Evolutionary conservation across 2,113 vertebrate species (phyloP).

Genomic region (Laticauda laticaudata): DNA sequence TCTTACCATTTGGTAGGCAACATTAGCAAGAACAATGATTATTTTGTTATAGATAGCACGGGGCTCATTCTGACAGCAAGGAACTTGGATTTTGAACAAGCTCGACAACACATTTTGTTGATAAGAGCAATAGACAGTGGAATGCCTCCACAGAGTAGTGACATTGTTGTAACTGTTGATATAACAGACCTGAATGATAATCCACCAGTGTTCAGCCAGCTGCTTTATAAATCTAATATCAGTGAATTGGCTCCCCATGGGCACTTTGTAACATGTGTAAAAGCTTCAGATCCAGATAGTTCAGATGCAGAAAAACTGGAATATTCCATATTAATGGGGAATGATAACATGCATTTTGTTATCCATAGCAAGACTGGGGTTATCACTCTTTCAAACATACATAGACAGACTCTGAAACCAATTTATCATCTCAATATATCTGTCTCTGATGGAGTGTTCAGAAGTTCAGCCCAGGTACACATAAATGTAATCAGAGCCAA

Average conservation of each 20-base stretch:
- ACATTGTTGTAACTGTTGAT: conserved; percentile 77
- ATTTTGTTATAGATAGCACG: conserved; percentile 85
- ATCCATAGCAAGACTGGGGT: conserved; percentile 83
- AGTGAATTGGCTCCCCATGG: conserved; percentile 85
- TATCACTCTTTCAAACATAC: conserved; percentile 83
- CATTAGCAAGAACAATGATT: conserved; percentile 74
- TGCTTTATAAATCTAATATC: conserved; percentile 81
- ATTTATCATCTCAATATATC: conserved; percentile 84
- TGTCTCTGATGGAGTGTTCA: conserved; percentile 93
- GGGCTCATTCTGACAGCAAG: conserved; percentile 82
- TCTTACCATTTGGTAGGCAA: conserved; percentile 88
- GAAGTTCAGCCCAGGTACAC: conserved; percentile 82
- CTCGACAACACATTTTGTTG: conserved; percentile 76
- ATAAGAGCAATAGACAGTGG: conserved; percentile 86
- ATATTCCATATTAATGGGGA: conserved; percentile 89
- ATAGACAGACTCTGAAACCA: conserved; percentile 75
- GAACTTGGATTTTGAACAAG: conserved; percentile 85
- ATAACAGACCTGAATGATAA: conserved; percentile 94
- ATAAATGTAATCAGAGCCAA: conserved; percentile 86
- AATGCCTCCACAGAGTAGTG: conserved; percentile 86
- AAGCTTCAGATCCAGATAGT: conserved; percentile 88
- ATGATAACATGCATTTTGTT: conserved; percentile 89
- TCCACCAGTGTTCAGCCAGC: conserved; percentile 83
- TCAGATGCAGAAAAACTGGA: conserved; percentile 80
- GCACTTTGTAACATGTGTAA: conserved; percentile 88